Evolutionary conservation across 2,113 vertebrate species (phyloP), one percentile per base, ranked within the genome.

Genomic region (Callorhinus ursinus): DNA sequence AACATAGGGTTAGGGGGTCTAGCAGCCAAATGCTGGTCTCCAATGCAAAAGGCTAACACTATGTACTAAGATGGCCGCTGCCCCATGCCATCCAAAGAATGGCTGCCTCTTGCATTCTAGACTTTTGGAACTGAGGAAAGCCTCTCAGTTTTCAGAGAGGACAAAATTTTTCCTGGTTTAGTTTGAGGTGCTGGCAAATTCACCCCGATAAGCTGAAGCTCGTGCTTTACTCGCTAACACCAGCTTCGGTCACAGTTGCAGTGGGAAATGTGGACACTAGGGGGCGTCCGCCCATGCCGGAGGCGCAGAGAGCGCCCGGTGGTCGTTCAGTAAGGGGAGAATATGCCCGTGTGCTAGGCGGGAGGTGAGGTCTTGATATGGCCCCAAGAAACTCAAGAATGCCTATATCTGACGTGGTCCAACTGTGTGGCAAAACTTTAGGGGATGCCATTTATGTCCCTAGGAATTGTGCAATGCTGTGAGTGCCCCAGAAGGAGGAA

Each of bases 271-370:
- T 9, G 80, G 46, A 31, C 95, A 42, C 61, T 9, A 98, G 97
- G 76, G 92, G 94, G 97, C 72, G 14, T 15, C 42, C 5, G 2
- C 11, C 63, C 7, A 33, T 3, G 7, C 49, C 28, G 18, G 15
- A 71, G 53, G 81, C 4, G 2, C 26, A 11, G 26, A 13, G 15
- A 59, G 42, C 5, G 33, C 83, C 9, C 6, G 0, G 7, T 4
- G 11, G 6, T 15, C 61, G 1, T 5, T 39, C 19, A 0, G 12
- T 5, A 7, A 5, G 26, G 7, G 14, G 4, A 39, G 36, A 16
- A 24, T 2, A 51, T 7, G 5, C n/a, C 39, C 14, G 0, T 4
- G 21, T 1, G 33, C 71, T 36, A 14, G 39, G 28, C 0, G 2
- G n/a, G 51, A 65, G 33, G 31, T 15, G 49, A 61, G 8, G 57